Base-by-base conservation (phyloP, 2,888 invertebrate genomes). In the Stenodema calcarata region DNA sequence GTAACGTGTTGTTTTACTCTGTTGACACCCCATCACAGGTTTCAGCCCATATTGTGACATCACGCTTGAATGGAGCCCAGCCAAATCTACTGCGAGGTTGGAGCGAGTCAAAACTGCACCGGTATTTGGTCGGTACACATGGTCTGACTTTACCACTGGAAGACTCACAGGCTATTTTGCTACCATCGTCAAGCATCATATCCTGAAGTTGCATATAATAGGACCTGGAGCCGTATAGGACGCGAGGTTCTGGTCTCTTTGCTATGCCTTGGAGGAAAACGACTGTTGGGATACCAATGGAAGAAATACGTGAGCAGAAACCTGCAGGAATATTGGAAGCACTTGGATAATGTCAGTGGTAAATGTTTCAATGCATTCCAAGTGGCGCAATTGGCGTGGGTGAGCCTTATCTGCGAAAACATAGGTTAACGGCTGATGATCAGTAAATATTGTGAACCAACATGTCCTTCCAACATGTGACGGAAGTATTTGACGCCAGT, bases 61-160 rank as follows among this genome's bases (percentile, higher is more conserved):
- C 91, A 9, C 87, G 87, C 0, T 90, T 89, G 0, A 91, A 89
- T 0, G 89, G 89, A 0, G 91, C 91, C 91, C 91, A 91, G 0
- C 91, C 90, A 73, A 89, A 91, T 0, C 90, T 89, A n/a, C 90
- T 2, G 89, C 87, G 0, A 90, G 82, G 0, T 86, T 91, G 90
- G 0, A 90, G 4, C 0, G 80, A 6, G n/a, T 89, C 62, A 70
- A 88, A 88, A 0, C 88, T 27, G n/a, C 76, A 28, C 30, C 87
- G 78, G 35, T 84, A 86, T 47, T 1, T 1, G 3, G 69, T 28
- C 54, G 81, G 81, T 2, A 81, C 35, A 50, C 54, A 81, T 4
- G 54, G 81, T 16, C 62, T 41, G 12, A 79, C 12, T 12, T 42
- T 47, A 7, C 79, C 79, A 18, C 47, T 79, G 7, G 81, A n/a